phyloP scores from a whole-genome alignment of 2,797 vertebrate species.

The Naso thynnoides region DNA sequence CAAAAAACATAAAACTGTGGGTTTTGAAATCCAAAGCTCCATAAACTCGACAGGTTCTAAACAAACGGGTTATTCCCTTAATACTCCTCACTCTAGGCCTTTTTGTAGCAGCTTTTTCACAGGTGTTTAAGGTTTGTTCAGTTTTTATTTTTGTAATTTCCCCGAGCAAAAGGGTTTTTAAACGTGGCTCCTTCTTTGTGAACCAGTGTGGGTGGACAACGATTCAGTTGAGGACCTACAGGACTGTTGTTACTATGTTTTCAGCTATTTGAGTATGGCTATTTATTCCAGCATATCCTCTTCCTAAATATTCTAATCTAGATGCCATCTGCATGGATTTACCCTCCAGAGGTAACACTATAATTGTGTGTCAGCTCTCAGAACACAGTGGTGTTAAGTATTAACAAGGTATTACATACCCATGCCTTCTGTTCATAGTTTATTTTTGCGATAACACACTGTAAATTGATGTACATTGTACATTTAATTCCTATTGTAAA shows the following conservation, averaged over 20 bases:
- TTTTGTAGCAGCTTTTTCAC: slow-evolving; percentile 25
- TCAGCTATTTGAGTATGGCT: slow-evolving; percentile 18
- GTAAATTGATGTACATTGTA: slow-evolving; percentile 10
- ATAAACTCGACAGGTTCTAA: background rate
- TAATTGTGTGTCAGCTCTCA: background rate
- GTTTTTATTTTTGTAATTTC: slow-evolving; percentile 24
- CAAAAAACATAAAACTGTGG: background rate
- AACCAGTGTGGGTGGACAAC: slow-evolving; percentile 27
- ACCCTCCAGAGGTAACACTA: background rate
- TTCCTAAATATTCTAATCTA: slow-evolving; percentile 6
- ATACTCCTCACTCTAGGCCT: background rate
- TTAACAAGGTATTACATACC: background rate
- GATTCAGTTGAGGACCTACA: background rate
- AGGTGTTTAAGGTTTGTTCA: slow-evolving; percentile 24
- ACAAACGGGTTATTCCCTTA: slow-evolving; percentile 1
- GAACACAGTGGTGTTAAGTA: no score
- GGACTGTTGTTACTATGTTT: slow-evolving; percentile 7
- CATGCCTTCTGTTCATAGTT: background rate
- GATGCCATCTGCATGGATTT: slow-evolving; percentile 1
- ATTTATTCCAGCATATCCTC: background rate
- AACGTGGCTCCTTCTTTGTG: slow-evolving; percentile 10
- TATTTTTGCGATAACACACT: no score
- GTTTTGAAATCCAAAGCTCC: background rate
- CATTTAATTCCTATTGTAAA: slow-evolving; percentile 6
- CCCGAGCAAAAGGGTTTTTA: slow-evolving; percentile 25